A percentile compares a stretch with the other conserved stretches of the same genome.
Evolutionary conservation across 92 coral and sea anemone genomes (phyloP).

Genomic region (Phymanthus crucifer): DNA sequence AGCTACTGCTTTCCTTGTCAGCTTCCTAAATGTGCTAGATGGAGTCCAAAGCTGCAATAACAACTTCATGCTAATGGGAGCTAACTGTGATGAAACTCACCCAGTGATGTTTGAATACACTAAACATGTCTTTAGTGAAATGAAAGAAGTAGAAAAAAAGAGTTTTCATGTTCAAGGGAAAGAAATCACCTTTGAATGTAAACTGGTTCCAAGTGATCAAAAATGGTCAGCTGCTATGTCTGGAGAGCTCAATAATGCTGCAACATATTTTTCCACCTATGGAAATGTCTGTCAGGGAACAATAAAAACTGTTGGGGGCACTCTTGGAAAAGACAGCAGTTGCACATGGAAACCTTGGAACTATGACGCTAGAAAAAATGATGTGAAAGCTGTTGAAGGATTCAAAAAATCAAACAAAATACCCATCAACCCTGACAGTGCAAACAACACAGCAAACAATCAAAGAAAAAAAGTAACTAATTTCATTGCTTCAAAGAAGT

Average conservation of each 20-base stretch:
- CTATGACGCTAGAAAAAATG: not conserved
- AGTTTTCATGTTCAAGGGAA: not conserved
- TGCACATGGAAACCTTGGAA: not conserved
- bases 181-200: not conserved
- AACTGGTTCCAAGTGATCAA: not conserved
- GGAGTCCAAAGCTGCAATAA: conserved; percentile 36
- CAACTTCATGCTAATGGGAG: conserved; percentile 31
- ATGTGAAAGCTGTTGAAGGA: not conserved
- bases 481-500: conserved; percentile 21
- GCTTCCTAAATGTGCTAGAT: conserved; percentile 1
- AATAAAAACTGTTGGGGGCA: not conserved
- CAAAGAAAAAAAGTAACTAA: not conserved
- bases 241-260: not conserved
- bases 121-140: not conserved
- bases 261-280: not conserved
- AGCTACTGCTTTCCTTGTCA: conserved; percentile 1
- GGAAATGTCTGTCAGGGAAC: not conserved
- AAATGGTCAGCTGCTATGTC: not conserved
- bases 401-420: no score
- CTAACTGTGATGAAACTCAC: conserved; percentile 33
- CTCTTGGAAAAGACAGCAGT: not conserved
- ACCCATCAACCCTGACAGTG: no score
- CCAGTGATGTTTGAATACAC: conserved; percentile 19
- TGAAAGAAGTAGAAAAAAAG: not conserved
- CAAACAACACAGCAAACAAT: not conserved